A percentile compares a stretch with the other conserved stretches of the same genome.
phyloP scores from a whole-genome alignment of 1,140 invertebrate species.

The Patella vulgata region DNA sequence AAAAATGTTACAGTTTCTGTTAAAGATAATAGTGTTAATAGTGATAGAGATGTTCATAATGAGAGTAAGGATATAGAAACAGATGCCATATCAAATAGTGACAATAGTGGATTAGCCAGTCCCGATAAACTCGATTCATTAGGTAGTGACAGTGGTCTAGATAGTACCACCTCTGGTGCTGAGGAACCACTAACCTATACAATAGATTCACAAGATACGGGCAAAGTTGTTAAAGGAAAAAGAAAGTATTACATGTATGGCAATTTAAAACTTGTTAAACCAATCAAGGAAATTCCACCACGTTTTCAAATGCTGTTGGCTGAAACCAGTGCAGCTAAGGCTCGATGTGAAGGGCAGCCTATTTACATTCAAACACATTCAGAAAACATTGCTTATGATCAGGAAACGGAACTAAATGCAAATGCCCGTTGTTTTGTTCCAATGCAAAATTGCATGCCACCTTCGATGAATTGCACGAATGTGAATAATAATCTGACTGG shows the following conservation, averaged over 20 bases:
- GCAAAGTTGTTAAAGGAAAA: slow-evolving; percentile 35
- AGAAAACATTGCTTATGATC: slow-evolving; percentile 15
- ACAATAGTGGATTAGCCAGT: no score
- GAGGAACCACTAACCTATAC: no score
- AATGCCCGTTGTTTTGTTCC: slow-evolving; percentile 55
- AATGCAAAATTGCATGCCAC: background rate
- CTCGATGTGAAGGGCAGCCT: slow-evolving; percentile 57
- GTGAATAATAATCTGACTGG: background rate
- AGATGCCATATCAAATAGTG: no score
- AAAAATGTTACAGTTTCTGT: no score
- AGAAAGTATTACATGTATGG: slow-evolving; percentile 61
- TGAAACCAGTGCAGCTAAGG: slow-evolving; percentile 51
- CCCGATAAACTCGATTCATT: no score
- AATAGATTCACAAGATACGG: slow-evolving; percentile 1
- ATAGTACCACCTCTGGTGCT: no score
- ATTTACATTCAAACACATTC: slow-evolving; percentile 51
- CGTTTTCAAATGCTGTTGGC: slow-evolving; percentile 55
- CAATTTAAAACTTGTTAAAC: slow-evolving; percentile 57
- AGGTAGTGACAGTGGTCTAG: no score
- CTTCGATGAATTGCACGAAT: background rate
- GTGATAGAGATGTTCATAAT: no score
- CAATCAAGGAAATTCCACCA: slow-evolving; percentile 61
- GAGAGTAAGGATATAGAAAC: no score
- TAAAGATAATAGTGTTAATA: no score
- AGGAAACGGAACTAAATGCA: slow-evolving; percentile 36